A percentile compares a stretch with the other conserved stretches of the same genome.
Evolutionary conservation across 1,140 invertebrate species (phyloP).

Genomic region (Diorhabda sublineata): DNA sequence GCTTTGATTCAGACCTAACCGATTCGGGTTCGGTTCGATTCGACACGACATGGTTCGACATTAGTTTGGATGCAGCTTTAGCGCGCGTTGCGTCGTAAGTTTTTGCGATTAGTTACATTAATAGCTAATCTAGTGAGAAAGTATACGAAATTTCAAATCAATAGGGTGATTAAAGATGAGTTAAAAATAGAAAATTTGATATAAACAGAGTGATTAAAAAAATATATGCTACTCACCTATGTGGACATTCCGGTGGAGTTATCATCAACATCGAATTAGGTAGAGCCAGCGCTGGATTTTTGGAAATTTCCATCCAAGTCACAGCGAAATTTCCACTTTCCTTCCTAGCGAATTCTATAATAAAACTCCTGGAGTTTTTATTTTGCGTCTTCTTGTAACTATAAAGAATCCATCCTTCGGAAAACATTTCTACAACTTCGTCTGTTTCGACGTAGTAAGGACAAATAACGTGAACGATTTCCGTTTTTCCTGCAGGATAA

Average conservation of each 20-base stretch:
- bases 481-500: constrained; percentile 59
- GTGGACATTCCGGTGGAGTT: constrained; percentile 61
- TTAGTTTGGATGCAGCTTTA: no score
- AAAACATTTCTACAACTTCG: constrained; percentile 64
- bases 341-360: constrained; percentile 66
- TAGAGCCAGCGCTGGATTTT: constrained; percentile 56
- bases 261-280: constrained; percentile 57
- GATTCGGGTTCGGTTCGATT: no score
- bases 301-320: constrained; percentile 75
- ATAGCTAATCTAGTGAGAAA: no score
- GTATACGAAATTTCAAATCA: no score
- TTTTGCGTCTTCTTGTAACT: constrained; percentile 48
- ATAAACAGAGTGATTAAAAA: neutral
- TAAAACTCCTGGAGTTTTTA: constrained; percentile 60
- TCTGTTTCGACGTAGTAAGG: constrained; percentile 50
- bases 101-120: no score
- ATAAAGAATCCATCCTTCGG: constrained; percentile 64
- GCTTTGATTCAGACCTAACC: no score
- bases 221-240: constrained; percentile 54
- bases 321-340: constrained; percentile 68
- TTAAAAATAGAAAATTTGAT: neutral
- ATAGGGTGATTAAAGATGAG: no score
- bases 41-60: no score
- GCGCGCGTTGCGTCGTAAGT: no score
- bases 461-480: constrained; percentile 62